phyloP scores from a whole-genome alignment of 2,113 vertebrate species.

The Helogale parvula region DNA sequence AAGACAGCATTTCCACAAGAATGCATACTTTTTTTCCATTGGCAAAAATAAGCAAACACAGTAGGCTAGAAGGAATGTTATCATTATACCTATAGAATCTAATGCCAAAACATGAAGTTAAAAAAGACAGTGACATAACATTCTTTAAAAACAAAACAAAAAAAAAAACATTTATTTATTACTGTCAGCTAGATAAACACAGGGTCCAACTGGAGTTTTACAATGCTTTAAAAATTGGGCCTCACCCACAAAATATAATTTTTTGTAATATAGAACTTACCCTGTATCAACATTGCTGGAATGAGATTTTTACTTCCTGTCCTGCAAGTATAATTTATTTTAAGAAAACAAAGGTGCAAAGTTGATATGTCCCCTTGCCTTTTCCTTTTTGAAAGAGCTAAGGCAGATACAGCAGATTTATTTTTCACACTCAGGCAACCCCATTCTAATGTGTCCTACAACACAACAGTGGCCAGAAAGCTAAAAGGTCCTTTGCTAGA shows the following conservation, averaged over 20 bases:
- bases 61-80: not conserved
- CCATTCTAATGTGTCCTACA: not conserved
- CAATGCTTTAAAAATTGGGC: not conserved
- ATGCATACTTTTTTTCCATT: not conserved
- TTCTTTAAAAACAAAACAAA: not conserved
- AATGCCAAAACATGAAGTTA: not conserved
- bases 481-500: not conserved
- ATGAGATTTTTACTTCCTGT: not conserved
- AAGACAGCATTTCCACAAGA: not conserved
- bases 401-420: not conserved
- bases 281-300: not conserved
- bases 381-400: slow-evolving; percentile 27
- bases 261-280: not conserved
- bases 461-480: not conserved
- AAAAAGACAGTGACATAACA: not conserved
- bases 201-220: not conserved
- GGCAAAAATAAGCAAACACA: slow-evolving; percentile 1
- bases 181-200: not conserved
- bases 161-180: not conserved
- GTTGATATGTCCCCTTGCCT: not conserved
- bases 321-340: slow-evolving; percentile 1
- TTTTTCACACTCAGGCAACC: not conserved
- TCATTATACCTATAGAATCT: not conserved
- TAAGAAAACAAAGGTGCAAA: not conserved
- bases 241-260: not conserved